Base-by-base conservation (phyloP, 1,140 invertebrate genomes). In the Drosophila chauvacae region DNA sequence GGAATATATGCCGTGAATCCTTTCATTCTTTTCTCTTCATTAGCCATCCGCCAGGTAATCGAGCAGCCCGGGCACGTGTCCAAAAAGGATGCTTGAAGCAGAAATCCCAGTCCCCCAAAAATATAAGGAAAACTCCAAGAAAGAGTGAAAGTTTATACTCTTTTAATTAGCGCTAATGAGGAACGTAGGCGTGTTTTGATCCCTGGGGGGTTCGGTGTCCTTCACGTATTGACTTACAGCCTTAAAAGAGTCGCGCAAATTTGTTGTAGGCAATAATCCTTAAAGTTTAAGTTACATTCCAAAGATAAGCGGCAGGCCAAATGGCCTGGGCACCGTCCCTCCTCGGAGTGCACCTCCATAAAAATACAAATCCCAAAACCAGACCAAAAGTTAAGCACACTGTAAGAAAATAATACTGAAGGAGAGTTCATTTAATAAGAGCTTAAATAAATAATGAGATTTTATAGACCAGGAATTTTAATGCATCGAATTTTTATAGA, bases 211-310 rank as follows among this genome's bases (percentile, higher is more conserved):
- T 37, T 39, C 6, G 16, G n/a, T 41, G 41, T 35, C n/a, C 30
- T 56, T 48, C 28, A 45, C 57, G 45, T 88, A 84, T 84, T 84
- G 77, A 59, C 81, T 88, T 88, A 84, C 84, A 77, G 80, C 58
- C 65, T 75, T 72, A 78, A 90, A 75, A 85, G 73, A 80, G 66
- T 65, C 74, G 64, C 80, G 78, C 81, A 90, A 90, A 90, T 90
- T 90, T 90, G 90, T 90, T 90, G 82, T 91, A 85, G 81, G 86
- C 87, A 90, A 90, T 90, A 90, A 90, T 90, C 86, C 86, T 90
- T 90, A 90, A 90, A 90, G 86, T 90, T 90, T 90, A 90, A 90
- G 79, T 90, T 90, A 90, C 86, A 90, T 90, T 90, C 86, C 87
- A 82, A 53, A 90, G 86, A 90, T 90, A 90, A 90, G 86, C 55